Evolutionary conservation across 2,797 vertebrate species (phyloP).

Genomic region (Yasuhikotakia modesta): DNA sequence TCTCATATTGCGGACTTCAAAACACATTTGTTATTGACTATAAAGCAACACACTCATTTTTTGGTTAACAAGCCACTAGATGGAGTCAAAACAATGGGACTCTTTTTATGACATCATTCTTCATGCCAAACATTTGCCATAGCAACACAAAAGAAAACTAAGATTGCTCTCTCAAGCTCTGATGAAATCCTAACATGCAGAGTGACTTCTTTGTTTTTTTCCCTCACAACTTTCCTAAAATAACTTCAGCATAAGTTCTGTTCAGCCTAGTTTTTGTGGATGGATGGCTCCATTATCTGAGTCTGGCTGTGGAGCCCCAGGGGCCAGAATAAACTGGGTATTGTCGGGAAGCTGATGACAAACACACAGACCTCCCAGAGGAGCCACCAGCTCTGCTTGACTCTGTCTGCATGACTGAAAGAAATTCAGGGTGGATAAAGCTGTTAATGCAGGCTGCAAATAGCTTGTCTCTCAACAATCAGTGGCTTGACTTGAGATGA

Average conservation of each 20-base stretch:
- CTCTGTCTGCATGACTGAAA: conserved; percentile 32
- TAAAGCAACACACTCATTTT: not conserved
- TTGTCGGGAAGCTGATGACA: conserved; percentile 34
- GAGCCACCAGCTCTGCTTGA: conserved; percentile 17
- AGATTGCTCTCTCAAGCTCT: too few species aligned
- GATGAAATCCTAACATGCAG: too few species aligned
- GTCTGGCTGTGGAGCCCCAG: not conserved
- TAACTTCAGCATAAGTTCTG: conserved; percentile 23
- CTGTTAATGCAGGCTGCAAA: conserved; percentile 10
- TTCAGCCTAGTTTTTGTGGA: conserved; percentile 41
- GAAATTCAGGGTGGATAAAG: conserved; percentile 6
- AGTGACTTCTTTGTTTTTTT: conserved; percentile 1
- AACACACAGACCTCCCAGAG: conserved; percentile 39
- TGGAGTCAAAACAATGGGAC: conserved; percentile 29
- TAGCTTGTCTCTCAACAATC: conserved; percentile 17
- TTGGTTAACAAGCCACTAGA: conserved; percentile 42
- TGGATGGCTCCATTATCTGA: conserved; percentile 37
- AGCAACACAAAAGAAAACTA: not conserved
- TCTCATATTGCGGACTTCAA: not conserved
- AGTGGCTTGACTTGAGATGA: not conserved
- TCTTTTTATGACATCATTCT: conserved; percentile 30
- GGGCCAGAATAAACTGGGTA: conserved; percentile 27
- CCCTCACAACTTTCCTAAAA: not conserved
- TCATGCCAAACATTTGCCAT: conserved; percentile 15
- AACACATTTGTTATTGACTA: not conserved